phyloP scores from a whole-genome alignment of 2,888 invertebrate genomes.

The Pachydiplax longipennis region DNA sequence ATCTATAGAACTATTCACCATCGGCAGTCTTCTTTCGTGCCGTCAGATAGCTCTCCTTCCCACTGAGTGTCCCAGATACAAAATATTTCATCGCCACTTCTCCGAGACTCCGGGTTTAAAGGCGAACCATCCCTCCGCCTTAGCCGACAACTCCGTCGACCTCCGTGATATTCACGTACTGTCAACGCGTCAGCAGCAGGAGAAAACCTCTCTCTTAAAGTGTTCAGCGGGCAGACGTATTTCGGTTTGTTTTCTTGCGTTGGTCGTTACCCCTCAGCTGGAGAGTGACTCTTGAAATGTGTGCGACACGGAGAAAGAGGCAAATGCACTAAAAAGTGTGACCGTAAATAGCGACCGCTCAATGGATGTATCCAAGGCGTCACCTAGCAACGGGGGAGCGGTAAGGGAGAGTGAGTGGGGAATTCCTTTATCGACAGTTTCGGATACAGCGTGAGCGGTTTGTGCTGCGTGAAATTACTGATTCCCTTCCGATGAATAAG shows the following conservation, averaged over 20 bases:
- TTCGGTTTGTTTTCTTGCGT: not conserved
- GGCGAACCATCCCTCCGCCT: not conserved
- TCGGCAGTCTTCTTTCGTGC: too few relatives aligned
- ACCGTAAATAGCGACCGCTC: not conserved
- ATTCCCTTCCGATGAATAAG: not conserved
- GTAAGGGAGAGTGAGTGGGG: not conserved
- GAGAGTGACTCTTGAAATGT: not conserved
- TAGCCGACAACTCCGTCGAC: not conserved
- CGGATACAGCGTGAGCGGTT: not conserved
- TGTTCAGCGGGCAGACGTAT: not conserved
- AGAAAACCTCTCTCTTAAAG: too few relatives aligned
- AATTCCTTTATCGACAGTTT: not conserved
- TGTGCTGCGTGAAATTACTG: not conserved
- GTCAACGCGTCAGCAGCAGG: too few relatives aligned
- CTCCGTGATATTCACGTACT: not conserved
- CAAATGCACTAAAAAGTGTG: not conserved
- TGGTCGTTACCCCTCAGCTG: not conserved
- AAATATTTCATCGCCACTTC: not conserved
- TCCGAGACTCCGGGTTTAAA: not conserved
- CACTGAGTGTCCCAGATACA: not conserved
- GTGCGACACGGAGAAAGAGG: not conserved
- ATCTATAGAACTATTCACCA: too few relatives aligned
- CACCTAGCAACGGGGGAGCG: not conserved
- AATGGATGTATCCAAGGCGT: not conserved
- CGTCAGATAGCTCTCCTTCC: too few relatives aligned